phyloP scores from a whole-genome alignment of 2,113 vertebrate genomes.

The Theristicus caerulescens region DNA sequence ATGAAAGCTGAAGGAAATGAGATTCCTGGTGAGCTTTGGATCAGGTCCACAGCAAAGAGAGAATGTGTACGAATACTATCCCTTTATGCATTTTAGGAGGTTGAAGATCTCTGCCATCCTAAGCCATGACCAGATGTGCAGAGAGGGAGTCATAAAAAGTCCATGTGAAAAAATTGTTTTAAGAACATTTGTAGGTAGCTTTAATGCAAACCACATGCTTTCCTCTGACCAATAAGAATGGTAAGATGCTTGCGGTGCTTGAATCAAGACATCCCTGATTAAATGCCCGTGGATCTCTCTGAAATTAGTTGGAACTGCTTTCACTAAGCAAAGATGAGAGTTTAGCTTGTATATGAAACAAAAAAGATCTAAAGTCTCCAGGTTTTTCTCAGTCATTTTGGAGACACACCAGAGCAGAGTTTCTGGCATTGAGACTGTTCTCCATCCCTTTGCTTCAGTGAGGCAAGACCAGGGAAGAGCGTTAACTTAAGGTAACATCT shows the following conservation, averaged over 20 bases:
- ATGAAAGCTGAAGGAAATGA: not conserved
- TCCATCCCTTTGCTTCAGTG: not conserved
- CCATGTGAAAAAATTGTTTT: not conserved
- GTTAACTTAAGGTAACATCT: not conserved
- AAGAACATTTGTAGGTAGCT: not conserved
- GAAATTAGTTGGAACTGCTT: not conserved
- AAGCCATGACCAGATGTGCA: not conserved
- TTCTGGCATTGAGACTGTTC: not conserved
- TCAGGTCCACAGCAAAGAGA: not conserved
- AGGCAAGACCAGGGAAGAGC: not conserved
- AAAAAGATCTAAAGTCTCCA: not conserved
- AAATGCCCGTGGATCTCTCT: not conserved
- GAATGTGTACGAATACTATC: rapidly evolving
- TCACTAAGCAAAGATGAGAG: not conserved
- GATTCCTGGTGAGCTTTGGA: not conserved
- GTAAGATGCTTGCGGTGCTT: not conserved
- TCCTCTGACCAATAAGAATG: not conserved
- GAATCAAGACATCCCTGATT: not conserved
- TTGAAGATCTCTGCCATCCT: not conserved
- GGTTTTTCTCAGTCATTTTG: not conserved
- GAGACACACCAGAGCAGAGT: not conserved
- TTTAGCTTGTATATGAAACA: not conserved
- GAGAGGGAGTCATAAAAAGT: not conserved
- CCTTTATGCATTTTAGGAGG: not conserved
- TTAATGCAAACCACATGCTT: not conserved